Percentiles rank a stretch among this genome's conserved stretches.
Conservation (phyloP, 2,113 vertebrate species). For the Chloroceryle aenea region DNA sequence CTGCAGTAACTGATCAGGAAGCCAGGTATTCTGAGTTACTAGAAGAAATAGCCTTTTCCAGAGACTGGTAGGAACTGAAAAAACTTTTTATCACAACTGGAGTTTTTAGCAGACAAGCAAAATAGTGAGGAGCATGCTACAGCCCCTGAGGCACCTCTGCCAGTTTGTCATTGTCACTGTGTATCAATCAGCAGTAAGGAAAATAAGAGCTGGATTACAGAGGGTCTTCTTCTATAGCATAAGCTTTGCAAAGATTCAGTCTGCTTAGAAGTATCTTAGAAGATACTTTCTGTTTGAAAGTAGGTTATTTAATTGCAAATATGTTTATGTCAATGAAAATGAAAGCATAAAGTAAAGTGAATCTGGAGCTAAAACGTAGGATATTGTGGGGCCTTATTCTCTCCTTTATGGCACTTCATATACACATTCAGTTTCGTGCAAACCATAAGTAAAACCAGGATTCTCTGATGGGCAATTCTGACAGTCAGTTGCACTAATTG, state of each 20-base stretch:
- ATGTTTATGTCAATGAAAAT: background rate
- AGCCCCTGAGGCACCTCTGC: background rate
- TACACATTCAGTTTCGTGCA: background rate
- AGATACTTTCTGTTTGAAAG: too few species aligned
- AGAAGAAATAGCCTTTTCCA: background rate
- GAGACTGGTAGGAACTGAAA: background rate
- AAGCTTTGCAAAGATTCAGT: background rate
- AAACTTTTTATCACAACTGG: background rate
- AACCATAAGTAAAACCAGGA: background rate
- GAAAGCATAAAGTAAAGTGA: background rate
- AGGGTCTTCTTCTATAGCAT: background rate
- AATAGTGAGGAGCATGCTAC: background rate
- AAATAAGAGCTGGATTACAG: background rate
- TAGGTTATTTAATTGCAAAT: background rate
- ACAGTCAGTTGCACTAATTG: background rate
- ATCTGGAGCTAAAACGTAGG: background rate
- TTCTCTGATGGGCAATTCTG: background rate
- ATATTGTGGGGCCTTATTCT: background rate
- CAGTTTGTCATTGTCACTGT: background rate
- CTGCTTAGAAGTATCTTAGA: background rate
- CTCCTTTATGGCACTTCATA: background rate
- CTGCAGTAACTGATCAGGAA: background rate
- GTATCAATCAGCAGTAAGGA: background rate
- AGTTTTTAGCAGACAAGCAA: background rate
- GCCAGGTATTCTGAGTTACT: background rate